Evolutionary conservation across 2,113 vertebrate genomes (phyloP).

Genomic region (Silurus meridionalis): DNA sequence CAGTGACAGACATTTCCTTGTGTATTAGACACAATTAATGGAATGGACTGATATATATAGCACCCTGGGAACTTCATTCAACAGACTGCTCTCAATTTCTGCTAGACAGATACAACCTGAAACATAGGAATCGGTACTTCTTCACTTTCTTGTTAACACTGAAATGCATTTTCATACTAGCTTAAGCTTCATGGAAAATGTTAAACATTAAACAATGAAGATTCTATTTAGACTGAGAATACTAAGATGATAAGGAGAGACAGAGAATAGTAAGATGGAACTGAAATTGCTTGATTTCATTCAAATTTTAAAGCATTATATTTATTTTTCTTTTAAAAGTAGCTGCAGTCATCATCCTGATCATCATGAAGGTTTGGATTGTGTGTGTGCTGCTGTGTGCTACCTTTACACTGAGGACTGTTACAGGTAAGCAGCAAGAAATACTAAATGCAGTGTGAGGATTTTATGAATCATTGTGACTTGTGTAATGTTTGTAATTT

Average conservation of each 20-base stretch:
- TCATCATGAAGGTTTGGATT: background rate
- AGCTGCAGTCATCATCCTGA: background rate
- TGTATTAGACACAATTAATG: background rate
- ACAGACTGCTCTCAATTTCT: background rate
- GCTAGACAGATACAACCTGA: background rate
- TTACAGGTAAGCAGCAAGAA: too few relatives aligned
- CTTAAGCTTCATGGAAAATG: background rate
- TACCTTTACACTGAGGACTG: too few relatives aligned
- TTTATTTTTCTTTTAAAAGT: background rate
- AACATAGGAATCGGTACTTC: background rate
- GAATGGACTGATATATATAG: background rate
- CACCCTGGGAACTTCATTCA: background rate
- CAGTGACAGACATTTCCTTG: background rate
- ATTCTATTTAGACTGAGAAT: too few relatives aligned
- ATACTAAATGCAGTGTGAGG: too few relatives aligned
- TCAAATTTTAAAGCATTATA: background rate
- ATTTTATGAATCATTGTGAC: too few relatives aligned
- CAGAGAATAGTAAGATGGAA: background rate
- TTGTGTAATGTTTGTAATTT: too few relatives aligned
- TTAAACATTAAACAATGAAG: background rate
- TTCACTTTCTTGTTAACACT: background rate
- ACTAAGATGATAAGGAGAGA: background rate
- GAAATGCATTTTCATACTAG: background rate
- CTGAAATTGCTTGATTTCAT: background rate
- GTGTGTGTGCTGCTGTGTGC: too few relatives aligned